Base-by-base conservation (phyloP, 2,797 vertebrate species). In the Crocodylus rhombifer region DNA sequence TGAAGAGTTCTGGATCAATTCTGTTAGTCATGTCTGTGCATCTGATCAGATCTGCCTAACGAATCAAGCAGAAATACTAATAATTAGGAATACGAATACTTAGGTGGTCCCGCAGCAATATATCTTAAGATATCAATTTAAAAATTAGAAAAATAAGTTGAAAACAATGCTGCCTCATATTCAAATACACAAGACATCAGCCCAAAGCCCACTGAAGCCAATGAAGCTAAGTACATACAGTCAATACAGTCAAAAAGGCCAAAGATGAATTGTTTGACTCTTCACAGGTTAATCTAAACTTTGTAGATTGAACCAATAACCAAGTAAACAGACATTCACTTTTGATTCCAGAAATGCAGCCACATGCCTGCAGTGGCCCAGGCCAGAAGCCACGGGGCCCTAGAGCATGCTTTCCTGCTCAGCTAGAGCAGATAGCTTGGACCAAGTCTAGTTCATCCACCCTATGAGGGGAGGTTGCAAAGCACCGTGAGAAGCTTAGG, bases 31-130 rank as follows among this genome's bases (percentile, higher is more conserved):
- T 10, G 83, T 63, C 76, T 28, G 42, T 51, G 42, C 80, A 84
- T 71, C 90, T 83, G 76, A 92, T 79, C 76, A 87, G 57, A 77
- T 62, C 61, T 89, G 92, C 55, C 79, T 90, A 90, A 90, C 61
- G 16, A 84, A 82, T 83, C 14, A 91, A 89, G 93, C n/a, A 90
- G 82, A 91, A 51, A 51, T 51, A 69, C 69, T 82, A 80, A 83
- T 79, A 86, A 76, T 82, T 86, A 90, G 82, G 91, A 51, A 51
- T 51, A 69, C 69, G 78, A 80, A 83, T 79, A 86, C 67, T 82
- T 86, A 91, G 62, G 69, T 86, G 64, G 62, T 82, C 69, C 82
- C 63, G 80, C 87, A 95, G 80, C 25, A 51, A 13, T 80, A 79
- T 58, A 89, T 91, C 84, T 56, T 77, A 81, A 79, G 13, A 51